These are phyloP conservation scores for Epinephelus moara DNA, from an alignment of 2,113 vertebrate species.

Conservation along the genomic window DNA sequence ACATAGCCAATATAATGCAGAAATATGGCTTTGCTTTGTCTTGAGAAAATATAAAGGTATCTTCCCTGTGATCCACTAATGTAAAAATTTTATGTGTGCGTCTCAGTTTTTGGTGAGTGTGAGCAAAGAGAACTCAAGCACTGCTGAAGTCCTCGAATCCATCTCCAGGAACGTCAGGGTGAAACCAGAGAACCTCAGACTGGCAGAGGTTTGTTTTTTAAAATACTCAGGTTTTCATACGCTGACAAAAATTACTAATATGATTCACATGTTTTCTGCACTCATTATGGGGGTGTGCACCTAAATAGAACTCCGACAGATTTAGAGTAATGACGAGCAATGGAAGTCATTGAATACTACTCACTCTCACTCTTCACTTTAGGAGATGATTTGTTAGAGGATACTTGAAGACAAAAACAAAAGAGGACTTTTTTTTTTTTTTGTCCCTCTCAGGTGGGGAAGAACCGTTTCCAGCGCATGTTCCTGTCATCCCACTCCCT, in stretches of 20 bases:
- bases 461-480: constrained; percentile 91
- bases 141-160: constrained; percentile 93
- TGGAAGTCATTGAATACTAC: not conserved
- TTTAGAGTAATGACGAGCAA: too few relatives aligned
- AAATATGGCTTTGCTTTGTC: not conserved
- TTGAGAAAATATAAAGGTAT: not conserved
- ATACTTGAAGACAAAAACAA: not conserved
- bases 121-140: constrained; percentile 96
- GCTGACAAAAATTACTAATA: too few relatives aligned
- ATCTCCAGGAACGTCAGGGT: constrained; percentile 91
- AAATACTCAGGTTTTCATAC: not conserved
- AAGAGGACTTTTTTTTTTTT: not conserved
- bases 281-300: not conserved
- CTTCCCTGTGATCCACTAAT: not conserved
- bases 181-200: constrained; percentile 93
- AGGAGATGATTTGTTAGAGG: not conserved
- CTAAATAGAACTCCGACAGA: too few relatives aligned
- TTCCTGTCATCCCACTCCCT: constrained; percentile 91
- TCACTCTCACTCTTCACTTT: not conserved
- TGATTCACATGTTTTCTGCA: not conserved
- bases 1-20: not conserved
- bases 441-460: constrained; percentile 86
- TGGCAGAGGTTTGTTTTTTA: constrained; percentile 89
- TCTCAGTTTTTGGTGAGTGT: constrained; percentile 95
- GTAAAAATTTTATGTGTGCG: not conserved